Percentiles rank a stretch among this genome's conserved stretches.
Conservation (phyloP, 2,888 invertebrate genomes). For the Tenthredo livida region DNA sequence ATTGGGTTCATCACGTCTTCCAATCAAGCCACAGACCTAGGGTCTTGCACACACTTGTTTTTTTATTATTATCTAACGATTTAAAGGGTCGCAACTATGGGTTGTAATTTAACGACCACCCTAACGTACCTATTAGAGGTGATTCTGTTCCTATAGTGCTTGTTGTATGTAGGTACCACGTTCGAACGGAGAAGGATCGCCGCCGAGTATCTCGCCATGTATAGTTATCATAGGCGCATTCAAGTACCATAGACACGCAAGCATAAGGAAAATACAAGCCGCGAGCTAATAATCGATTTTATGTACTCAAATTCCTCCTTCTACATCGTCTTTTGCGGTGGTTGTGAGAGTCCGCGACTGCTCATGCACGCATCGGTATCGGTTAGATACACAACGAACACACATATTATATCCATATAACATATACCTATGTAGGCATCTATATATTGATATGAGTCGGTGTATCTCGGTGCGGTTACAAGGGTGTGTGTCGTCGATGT, state of each 20-base stretch:
- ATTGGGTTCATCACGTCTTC: not conserved
- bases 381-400: not conserved
- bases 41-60: not conserved
- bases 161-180: conserved; percentile 29
- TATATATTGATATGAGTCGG: conserved; percentile 7
- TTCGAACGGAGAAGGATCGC: conserved; percentile 24
- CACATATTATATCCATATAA: not conserved
- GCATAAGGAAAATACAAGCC: conserved; percentile 28
- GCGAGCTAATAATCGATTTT: conserved; percentile 42
- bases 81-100: conserved; percentile 3
- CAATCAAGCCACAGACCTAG: conserved; percentile 3
- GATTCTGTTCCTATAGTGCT: conserved; percentile 19
- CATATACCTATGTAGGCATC: not conserved
- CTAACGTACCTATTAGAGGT: conserved; percentile 44
- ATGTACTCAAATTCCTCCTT: conserved; percentile 47
- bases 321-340: conserved; percentile 57
- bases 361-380: conserved; percentile 9
- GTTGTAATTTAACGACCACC: conserved; percentile 3
- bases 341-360: conserved; percentile 25
- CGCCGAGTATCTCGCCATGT: conserved; percentile 59
- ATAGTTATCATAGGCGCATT: conserved; percentile 29
- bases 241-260: conserved; percentile 55
- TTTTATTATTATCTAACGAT: conserved; percentile 3
- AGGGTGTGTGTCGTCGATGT: conserved; percentile 25
- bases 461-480: conserved; percentile 3